Conservation (phyloP, 1,140 invertebrate species). For the Aphidius ervi region DNA sequence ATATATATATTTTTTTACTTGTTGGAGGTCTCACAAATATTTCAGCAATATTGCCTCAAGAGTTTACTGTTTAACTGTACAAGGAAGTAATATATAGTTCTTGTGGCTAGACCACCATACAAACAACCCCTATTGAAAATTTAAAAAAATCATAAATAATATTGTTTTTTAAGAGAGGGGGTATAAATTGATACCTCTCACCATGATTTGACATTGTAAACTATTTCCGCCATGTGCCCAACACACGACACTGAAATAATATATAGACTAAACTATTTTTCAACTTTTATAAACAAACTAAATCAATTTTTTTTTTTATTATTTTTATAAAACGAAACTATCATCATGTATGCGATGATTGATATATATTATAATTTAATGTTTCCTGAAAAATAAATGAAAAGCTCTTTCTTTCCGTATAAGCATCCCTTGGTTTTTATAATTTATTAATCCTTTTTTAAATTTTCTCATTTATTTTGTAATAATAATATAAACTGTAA, state of each 20-base stretch:
- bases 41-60: not conserved
- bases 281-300: slow-evolving; percentile 25
- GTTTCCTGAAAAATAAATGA: too few species aligned
- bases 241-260: slow-evolving; percentile 22
- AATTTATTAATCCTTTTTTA: too few species aligned
- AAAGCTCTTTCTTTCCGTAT: too few species aligned
- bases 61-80: not conserved
- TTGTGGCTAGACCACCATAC: not conserved
- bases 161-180: not conserved
- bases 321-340: too few species aligned
- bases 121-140: too few species aligned
- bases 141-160: too few species aligned
- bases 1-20: slow-evolving; percentile 9
- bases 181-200: not conserved
- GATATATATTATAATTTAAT: too few species aligned
- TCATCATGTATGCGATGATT: too few species aligned
- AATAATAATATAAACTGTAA: too few species aligned
- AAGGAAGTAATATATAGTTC: not conserved
- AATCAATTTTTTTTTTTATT: too few species aligned
- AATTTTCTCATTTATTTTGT: too few species aligned
- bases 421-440: too few species aligned
- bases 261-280: slow-evolving; percentile 25
- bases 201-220: slow-evolving; percentile 21
- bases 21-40: slow-evolving; percentile 14
- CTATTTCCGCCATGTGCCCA: slow-evolving; percentile 32